These are phyloP conservation scores for Microplitis mediator DNA, from an alignment of 1,140 invertebrate species.

Conservation along the genomic window DNA sequence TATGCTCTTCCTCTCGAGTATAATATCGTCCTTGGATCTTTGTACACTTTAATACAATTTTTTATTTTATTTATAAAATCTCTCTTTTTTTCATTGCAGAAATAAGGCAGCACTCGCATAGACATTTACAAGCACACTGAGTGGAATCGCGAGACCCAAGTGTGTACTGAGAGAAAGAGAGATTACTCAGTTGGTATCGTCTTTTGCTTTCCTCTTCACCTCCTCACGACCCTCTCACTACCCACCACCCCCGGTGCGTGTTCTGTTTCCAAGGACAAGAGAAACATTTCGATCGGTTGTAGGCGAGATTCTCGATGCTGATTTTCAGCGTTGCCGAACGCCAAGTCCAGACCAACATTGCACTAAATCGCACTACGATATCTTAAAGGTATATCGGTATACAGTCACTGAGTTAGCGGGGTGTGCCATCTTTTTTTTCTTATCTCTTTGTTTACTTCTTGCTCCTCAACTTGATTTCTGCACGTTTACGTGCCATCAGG, in stretches of 20 bases:
- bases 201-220: background rate
- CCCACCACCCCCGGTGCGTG: constrained; percentile 31
- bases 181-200: constrained; percentile 24
- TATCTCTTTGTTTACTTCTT: constrained; percentile 28
- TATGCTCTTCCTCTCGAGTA: background rate
- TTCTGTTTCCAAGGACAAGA: constrained; percentile 50
- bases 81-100: constrained; percentile 33
- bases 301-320: constrained; percentile 48
- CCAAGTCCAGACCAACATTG: constrained; percentile 35
- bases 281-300: constrained; percentile 53
- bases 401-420: constrained; percentile 50
- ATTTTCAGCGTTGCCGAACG: constrained; percentile 42
- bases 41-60: constrained; percentile 22
- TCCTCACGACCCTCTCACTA: constrained; percentile 11
- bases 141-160: background rate
- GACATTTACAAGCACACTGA: background rate
- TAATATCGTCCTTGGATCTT: constrained; percentile 23
- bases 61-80: constrained; percentile 2
- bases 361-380: constrained; percentile 52
- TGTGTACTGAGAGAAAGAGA: constrained; percentile 11
- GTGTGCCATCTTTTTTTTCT: constrained; percentile 36
- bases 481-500: no score
- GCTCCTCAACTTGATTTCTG: background rate
- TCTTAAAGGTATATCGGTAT: constrained; percentile 48
- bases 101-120: constrained; percentile 2